Percentiles rank a stretch among this genome's conserved stretches.
These are phyloP conservation scores for Brachyptera risi DNA, from an alignment of 2,888 invertebrate genomes.

Conservation along the genomic window DNA sequence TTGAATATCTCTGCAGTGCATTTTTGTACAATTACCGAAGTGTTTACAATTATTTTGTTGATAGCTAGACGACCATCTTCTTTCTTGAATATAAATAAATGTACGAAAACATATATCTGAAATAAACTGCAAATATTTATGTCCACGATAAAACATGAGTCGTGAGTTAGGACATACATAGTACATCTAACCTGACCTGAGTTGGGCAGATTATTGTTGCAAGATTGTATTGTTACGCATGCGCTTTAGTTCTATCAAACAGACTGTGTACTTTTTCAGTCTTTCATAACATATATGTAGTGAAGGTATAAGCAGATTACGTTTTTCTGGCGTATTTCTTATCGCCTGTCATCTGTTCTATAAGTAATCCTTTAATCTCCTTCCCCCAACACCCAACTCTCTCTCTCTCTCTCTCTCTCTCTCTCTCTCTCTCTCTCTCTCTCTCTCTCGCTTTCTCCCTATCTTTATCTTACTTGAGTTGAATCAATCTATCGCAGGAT, in stretches of 20 bases:
- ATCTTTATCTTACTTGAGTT: slow-evolving; percentile 1
- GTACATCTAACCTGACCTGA: no score
- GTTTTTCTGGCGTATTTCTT: slow-evolving; percentile 15
- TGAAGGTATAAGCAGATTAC: slow-evolving; percentile 12
- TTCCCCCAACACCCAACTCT: neutral
- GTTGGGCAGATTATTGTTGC: no score
- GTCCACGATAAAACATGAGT: neutral
- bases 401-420: neutral
- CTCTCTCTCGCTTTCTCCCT: neutral
- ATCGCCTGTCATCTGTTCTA: slow-evolving; percentile 23
- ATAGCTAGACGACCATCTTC: neutral
- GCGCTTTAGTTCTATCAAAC: neutral
- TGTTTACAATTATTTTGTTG: no score
- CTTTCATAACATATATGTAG: neutral
- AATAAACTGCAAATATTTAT: neutral
- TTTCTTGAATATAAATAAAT: neutral
- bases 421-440: neutral
- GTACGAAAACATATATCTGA: neutral
- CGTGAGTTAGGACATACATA: no score
- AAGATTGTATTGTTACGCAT: neutral
- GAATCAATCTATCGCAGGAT: no score
- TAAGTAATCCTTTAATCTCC: slow-evolving; percentile 22
- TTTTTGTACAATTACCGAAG: no score
- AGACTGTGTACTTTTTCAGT: neutral
- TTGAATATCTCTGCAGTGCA: no score